A percentile compares a stretch with the other conserved stretches of the same genome.
These are phyloP conservation scores for Lanius ludovicianus DNA, from an alignment of 2,113 vertebrate genomes.

Conservation along the genomic window DNA sequence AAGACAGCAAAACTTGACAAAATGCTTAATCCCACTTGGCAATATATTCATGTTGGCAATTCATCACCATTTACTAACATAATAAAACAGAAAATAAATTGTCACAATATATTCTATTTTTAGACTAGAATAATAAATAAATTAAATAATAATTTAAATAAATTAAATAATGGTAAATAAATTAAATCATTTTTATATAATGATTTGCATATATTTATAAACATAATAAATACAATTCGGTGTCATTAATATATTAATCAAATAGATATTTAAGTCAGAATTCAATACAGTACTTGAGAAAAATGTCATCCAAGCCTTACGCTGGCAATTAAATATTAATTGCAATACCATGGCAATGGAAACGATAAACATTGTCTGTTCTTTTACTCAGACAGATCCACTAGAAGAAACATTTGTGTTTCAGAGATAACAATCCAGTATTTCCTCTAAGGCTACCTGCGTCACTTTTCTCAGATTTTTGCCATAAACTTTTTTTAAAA, in stretches of 20 bases:
- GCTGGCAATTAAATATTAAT: slow-evolving; percentile 65
- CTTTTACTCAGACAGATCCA: not conserved
- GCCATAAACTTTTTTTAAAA: not conserved
- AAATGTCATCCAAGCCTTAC: not conserved
- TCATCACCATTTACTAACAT: not conserved
- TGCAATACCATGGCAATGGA: slow-evolving; percentile 60
- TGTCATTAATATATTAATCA: not conserved
- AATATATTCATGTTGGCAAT: not conserved
- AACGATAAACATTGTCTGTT: not conserved
- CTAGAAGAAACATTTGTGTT: slow-evolving; percentile 3
- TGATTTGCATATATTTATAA: not conserved
- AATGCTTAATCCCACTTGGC: not conserved
- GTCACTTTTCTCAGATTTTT: not conserved
- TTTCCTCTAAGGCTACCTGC: slow-evolving; percentile 10
- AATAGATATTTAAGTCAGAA: not conserved
- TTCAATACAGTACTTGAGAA: not conserved
- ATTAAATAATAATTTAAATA: too few relatives aligned
- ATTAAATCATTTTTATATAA: not conserved
- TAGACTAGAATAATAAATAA: too few relatives aligned
- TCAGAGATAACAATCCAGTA: slow-evolving; percentile 14
- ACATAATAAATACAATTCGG: not conserved
- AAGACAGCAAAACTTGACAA: not conserved
- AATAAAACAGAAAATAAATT: not conserved
- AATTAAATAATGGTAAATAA: not conserved
- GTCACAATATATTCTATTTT: not conserved